phyloP scores from a whole-genome alignment of 2,888 invertebrate species.

The Clanis bilineata region DNA sequence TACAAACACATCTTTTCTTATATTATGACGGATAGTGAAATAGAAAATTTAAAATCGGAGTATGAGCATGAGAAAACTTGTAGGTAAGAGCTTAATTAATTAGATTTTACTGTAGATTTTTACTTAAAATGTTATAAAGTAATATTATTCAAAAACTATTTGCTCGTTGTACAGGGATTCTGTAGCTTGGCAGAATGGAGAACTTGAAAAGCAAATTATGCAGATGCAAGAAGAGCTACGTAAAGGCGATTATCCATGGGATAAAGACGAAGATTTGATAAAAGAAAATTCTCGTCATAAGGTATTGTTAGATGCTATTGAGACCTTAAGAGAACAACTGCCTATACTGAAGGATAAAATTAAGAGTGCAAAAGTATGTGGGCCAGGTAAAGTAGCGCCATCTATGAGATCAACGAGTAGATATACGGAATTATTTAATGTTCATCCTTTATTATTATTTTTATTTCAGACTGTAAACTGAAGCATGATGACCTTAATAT shows the following conservation, averaged over 20 bases:
- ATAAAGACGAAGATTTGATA: conserved; percentile 64
- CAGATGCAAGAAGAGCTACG: conserved; percentile 71
- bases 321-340: conserved; percentile 60
- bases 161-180: conserved; percentile 55
- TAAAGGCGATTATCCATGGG: conserved; percentile 66
- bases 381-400: conserved; percentile 52
- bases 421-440: neutral
- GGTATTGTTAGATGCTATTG: conserved; percentile 64
- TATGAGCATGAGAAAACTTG: conserved; percentile 74
- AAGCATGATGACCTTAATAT: conserved; percentile 79
- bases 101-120: too few relatives aligned
- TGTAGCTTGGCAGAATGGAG: conserved; percentile 74
- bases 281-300: conserved; percentile 65
- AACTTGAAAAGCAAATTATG: conserved; percentile 72
- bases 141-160: neutral
- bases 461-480: conserved; percentile 72
- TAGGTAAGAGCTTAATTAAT: conserved; percentile 49
- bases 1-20: neutral
- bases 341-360: conserved; percentile 70
- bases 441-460: neutral
- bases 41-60: conserved; percentile 71
- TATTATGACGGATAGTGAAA: conserved; percentile 71
- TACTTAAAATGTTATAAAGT: too few relatives aligned
- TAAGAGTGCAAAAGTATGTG: conserved; percentile 73
- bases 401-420: neutral